These are phyloP conservation scores for Syrista parreyssii DNA, from an alignment of 2,888 invertebrate genomes.

Conservation along the genomic window DNA sequence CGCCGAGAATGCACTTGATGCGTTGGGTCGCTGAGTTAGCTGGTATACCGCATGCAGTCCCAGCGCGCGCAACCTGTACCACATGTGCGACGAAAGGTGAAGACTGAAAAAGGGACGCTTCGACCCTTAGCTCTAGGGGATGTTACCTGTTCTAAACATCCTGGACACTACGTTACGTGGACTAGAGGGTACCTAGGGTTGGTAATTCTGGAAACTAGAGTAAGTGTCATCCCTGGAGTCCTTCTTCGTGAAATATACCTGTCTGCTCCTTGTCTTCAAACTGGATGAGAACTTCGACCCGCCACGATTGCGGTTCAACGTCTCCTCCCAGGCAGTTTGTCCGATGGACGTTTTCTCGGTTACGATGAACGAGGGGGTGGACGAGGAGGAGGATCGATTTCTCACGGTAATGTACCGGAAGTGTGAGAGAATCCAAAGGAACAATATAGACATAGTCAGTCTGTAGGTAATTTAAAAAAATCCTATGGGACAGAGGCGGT, in stretches of 20 bases:
- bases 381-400: not conserved
- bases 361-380: not conserved
- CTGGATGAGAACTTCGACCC: not conserved
- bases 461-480: not conserved
- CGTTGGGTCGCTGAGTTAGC: constrained; percentile 44
- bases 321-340: not conserved
- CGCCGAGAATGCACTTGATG: constrained; percentile 52
- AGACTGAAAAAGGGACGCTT: not conserved
- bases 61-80: constrained; percentile 52
- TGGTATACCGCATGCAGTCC: constrained; percentile 53
- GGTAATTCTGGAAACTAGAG: not conserved
- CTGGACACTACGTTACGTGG: not conserved
- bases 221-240: not conserved
- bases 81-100: not conserved
- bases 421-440: not conserved
- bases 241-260: not conserved
- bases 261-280: not conserved
- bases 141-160: not conserved
- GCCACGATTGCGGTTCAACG: not conserved
- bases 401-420: not conserved
- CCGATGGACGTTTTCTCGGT: not conserved
- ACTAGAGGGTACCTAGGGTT: not conserved
- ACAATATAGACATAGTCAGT: not conserved
- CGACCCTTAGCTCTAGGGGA: not conserved
- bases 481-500: not conserved